phyloP scores from a whole-genome alignment of 2,888 invertebrate species.

The Dicycla oo region DNA sequence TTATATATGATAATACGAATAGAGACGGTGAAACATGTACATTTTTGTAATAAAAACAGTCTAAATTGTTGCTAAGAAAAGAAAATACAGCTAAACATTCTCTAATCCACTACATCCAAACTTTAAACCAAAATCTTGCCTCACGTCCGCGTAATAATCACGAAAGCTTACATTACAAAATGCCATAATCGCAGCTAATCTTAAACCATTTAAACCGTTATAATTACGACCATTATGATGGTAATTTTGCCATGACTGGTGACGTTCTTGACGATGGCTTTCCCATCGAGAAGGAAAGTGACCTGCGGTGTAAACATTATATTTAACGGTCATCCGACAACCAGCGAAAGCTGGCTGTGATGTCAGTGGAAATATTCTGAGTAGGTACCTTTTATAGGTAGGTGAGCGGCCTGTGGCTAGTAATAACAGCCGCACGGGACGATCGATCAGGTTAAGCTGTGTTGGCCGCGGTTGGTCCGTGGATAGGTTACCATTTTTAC shows the following conservation, averaged over 20 bases:
- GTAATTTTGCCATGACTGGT: slow-evolving; percentile 43
- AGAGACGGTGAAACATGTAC: background rate
- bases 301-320: slow-evolving; percentile 40
- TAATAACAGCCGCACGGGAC: no score
- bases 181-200: slow-evolving; percentile 40
- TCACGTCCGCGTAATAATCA: slow-evolving; percentile 38
- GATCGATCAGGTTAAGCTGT: no score
- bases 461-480: no score
- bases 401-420: no score
- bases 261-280: slow-evolving; percentile 54
- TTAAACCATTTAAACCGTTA: slow-evolving; percentile 42
- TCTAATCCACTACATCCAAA: background rate
- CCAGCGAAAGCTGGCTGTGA: slow-evolving; percentile 51
- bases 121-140: slow-evolving; percentile 12
- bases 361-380: slow-evolving; percentile 1
- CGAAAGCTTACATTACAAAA: slow-evolving; percentile 39
- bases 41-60: no score
- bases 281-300: slow-evolving; percentile 63
- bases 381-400: no score
- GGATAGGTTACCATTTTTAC: no score
- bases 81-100: background rate
- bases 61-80: background rate
- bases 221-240: slow-evolving; percentile 48
- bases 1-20: no score
- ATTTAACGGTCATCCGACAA: slow-evolving; percentile 36